phyloP scores from a whole-genome alignment of 2,113 vertebrate genomes.

The Stegostoma tigrinum region DNA sequence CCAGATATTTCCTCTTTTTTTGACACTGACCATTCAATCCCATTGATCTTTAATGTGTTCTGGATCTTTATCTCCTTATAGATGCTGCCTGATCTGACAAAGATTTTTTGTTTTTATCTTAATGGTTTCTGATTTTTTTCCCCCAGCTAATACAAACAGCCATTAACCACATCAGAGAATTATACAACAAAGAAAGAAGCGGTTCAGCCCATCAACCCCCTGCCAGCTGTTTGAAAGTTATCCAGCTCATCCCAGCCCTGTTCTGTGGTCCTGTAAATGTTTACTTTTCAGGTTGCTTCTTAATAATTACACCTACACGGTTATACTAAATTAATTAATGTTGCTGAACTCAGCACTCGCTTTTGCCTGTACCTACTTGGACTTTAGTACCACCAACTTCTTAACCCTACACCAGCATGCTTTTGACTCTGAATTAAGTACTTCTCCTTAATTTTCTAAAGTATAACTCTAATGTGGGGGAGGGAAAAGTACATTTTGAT shows the following conservation, averaged over 20 bases:
- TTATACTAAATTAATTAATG: neutral
- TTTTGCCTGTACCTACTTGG: neutral
- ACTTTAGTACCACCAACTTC: neutral
- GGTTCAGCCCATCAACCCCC: neutral
- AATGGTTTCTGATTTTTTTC: too few species aligned
- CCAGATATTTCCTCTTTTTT: neutral
- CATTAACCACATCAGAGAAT: too few species aligned
- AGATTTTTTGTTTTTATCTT: too few species aligned
- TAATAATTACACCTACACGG: neutral
- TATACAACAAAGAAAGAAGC: neutral
- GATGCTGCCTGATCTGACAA: too few species aligned
- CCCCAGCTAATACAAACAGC: too few species aligned
- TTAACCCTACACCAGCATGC: neutral
- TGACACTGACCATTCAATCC: neutral
- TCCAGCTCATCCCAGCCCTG: neutral
- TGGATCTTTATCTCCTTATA: too few species aligned
- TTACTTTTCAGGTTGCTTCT: neutral
- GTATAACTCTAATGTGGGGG: neutral
- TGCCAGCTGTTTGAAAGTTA: neutral
- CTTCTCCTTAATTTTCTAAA: neutral
- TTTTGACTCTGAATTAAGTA: neutral
- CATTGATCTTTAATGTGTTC: neutral
- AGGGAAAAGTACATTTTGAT: neutral
- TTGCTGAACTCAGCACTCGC: neutral
- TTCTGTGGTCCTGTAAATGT: neutral